Evolutionary conservation across 1,140 invertebrate genomes (phyloP).

Genomic region (Platorchestia sp.): DNA sequence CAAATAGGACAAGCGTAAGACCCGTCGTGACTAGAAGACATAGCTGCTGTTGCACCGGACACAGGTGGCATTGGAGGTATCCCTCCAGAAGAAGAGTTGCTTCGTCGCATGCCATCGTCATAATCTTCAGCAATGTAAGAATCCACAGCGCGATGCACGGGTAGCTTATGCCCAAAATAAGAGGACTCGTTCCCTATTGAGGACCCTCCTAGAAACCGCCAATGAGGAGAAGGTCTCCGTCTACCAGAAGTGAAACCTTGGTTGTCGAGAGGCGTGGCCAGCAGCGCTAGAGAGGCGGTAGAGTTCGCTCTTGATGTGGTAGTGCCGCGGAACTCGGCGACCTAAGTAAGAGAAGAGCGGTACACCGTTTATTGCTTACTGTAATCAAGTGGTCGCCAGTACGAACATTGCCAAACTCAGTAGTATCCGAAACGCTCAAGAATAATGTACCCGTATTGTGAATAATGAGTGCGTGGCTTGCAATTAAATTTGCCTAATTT

Average conservation of each 20-base stretch:
- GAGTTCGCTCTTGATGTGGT: not conserved
- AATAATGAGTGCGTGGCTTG: not conserved
- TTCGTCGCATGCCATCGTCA: not conserved
- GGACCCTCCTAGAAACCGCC: not conserved
- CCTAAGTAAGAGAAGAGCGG: slow-evolving; percentile 47
- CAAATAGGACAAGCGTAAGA: slow-evolving; percentile 47
- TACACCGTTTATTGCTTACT: slow-evolving; percentile 8
- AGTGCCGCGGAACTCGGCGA: not conserved
- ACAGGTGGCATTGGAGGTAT: not conserved
- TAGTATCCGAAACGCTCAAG: not conserved
- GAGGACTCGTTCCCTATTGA: not conserved
- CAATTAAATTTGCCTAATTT: not conserved
- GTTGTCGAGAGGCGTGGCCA: not conserved
- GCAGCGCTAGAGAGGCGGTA: not conserved
- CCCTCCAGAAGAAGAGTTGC: not conserved
- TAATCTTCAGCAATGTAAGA: not conserved
- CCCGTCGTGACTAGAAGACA: not conserved
- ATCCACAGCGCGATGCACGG: not conserved
- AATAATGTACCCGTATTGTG: not conserved
- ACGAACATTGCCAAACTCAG: not conserved
- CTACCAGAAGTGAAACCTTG: not conserved
- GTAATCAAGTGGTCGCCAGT: not conserved
- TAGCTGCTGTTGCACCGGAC: too few relatives aligned
- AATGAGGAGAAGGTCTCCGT: not conserved
- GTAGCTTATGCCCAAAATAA: not conserved